These are phyloP conservation scores for Drosophila sordidula DNA, from an alignment of 2,888 invertebrate species.

Conservation along the genomic window DNA sequence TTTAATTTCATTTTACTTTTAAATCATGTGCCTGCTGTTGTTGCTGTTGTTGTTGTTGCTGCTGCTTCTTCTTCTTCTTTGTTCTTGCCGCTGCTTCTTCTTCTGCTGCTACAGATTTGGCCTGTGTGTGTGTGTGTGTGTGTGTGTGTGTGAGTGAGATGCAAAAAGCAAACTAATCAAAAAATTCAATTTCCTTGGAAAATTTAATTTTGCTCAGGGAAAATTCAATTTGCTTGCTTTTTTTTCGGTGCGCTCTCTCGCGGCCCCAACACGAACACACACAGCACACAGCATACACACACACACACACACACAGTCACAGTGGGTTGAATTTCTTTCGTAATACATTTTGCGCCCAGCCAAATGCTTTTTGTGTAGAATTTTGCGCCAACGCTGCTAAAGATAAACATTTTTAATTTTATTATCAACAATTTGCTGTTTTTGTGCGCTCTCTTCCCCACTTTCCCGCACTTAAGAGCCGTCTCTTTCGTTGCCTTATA, in stretches of 20 bases:
- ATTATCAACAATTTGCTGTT: conserved; percentile 69
- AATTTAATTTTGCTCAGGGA: conserved; percentile 80
- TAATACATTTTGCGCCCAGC: conserved; percentile 55
- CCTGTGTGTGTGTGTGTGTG: conserved; percentile 47
- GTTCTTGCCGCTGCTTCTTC: conserved; percentile 25
- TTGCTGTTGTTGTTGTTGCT: not conserved
- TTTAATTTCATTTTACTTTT: conserved; percentile 81
- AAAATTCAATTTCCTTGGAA: conserved; percentile 82
- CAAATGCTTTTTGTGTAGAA: conserved; percentile 57
- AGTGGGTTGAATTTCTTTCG: conserved; percentile 27
- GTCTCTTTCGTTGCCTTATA: conserved; percentile 11
- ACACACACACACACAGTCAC: conserved; percentile 18
- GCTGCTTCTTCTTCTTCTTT: conserved; percentile 34
- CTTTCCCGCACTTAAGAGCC: not conserved
- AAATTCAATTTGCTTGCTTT: conserved; percentile 75
- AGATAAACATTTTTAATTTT: conserved; percentile 78
- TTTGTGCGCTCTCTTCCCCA: conserved; percentile 26
- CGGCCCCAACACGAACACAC: conserved; percentile 32
- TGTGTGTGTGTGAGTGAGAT: conserved; percentile 68
- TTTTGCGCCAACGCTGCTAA: conserved; percentile 34
- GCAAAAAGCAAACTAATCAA: conserved; percentile 84
- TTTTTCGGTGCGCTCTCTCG: conserved; percentile 52
- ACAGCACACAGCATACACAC: conserved; percentile 16
- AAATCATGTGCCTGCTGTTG: conserved; percentile 62
- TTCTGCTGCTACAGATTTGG: conserved; percentile 3